phyloP scores from a whole-genome alignment of 1,140 invertebrate species.

The Leguminivora glycinivorella region DNA sequence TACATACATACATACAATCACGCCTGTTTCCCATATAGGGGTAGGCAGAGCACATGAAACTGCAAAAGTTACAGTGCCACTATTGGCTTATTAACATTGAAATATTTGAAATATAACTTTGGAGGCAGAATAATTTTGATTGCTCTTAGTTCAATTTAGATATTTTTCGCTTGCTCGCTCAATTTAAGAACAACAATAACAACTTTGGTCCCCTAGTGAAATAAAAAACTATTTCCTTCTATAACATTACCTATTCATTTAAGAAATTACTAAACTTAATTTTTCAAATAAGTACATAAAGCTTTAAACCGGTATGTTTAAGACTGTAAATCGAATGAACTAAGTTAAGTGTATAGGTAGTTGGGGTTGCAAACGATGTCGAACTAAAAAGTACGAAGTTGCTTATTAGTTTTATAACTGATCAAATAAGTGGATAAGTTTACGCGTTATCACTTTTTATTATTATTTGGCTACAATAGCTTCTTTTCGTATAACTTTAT shows the following conservation, averaged over 20 bases:
- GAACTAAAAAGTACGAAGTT: neutral
- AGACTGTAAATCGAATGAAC: neutral
- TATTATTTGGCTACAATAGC: neutral
- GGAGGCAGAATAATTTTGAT: too few relatives aligned
- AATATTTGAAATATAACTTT: too few relatives aligned
- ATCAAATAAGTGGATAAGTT: neutral
- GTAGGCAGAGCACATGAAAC: too few relatives aligned
- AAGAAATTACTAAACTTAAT: neutral
- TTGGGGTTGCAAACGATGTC: neutral
- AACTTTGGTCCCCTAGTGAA: too few relatives aligned
- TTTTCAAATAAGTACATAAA: neutral
- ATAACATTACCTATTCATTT: neutral
- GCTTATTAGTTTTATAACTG: conserved; percentile 20
- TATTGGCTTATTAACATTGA: too few relatives aligned
- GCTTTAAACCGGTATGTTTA: neutral
- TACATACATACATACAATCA: too few relatives aligned
- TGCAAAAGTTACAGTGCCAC: too few relatives aligned
- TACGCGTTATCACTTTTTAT: neutral
- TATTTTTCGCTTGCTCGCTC: too few relatives aligned
- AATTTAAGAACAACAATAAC: too few relatives aligned
- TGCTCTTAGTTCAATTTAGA: too few relatives aligned
- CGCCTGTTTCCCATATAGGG: too few relatives aligned
- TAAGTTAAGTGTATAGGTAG: neutral
- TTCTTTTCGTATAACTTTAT: neutral
- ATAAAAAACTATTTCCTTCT: too few relatives aligned